Conservation (phyloP, 2,888 invertebrate genomes). For the Drosophila acutilabella region DNA sequence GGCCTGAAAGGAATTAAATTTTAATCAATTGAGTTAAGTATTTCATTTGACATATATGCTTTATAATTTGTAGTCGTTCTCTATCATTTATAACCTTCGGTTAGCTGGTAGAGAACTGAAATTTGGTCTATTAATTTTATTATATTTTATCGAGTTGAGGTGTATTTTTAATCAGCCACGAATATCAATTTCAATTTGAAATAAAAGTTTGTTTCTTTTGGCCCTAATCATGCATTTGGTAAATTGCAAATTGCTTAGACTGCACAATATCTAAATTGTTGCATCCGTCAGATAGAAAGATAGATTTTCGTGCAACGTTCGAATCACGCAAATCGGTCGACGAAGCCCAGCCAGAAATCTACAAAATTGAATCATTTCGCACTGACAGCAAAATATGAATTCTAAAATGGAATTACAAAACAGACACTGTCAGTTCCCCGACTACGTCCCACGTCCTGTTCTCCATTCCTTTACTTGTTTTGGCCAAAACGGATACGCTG, state of each 20-base stretch:
- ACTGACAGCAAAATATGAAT: conserved; percentile 79
- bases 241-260: conserved; percentile 17
- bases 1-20: too few species aligned
- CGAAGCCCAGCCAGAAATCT: conserved; percentile 58
- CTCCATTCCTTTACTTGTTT: background rate
- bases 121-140: background rate
- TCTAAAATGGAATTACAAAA: conserved; percentile 75
- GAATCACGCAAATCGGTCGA: conserved; percentile 65
- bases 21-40: too few species aligned
- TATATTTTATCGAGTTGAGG: background rate
- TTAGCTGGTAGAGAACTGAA: background rate
- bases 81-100: background rate
- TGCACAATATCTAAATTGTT: conserved; percentile 16
- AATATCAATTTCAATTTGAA: background rate
- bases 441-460: background rate
- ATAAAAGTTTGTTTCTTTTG: conserved; percentile 5
- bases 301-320: conserved; percentile 24
- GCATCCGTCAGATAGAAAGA: conserved; percentile 26
- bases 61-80: background rate
- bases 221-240: conserved; percentile 11
- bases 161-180: background rate
- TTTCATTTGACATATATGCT: too few species aligned
- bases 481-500: conserved; percentile 71
- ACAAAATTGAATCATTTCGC: conserved; percentile 76
- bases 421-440: conserved; percentile 8